These are phyloP conservation scores for Dendroctonus valens DNA, from an alignment of 1,140 invertebrate species.

Conservation along the genomic window DNA sequence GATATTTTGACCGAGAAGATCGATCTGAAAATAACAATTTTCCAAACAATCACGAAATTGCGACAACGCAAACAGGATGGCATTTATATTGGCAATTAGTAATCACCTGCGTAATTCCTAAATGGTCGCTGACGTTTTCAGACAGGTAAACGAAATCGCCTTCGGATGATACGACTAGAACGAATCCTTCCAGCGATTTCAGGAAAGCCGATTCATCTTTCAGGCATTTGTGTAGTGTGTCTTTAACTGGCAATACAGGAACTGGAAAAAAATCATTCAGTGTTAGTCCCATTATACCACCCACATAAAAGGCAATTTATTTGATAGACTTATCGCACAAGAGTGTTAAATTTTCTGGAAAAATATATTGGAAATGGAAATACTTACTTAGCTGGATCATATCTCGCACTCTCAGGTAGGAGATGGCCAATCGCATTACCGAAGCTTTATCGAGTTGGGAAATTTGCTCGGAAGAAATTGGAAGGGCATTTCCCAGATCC, in stretches of 20 bases:
- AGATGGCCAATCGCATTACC: conserved; percentile 90
- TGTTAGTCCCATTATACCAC: no score
- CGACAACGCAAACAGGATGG: not conserved
- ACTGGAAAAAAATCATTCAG: conserved; percentile 40
- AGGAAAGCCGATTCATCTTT: conserved; percentile 63
- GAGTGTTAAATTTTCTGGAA: not conserved
- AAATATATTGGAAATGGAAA: not conserved
- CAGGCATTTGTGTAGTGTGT: conserved; percentile 35
- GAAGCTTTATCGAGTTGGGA: conserved; percentile 93
- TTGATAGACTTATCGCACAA: no score
- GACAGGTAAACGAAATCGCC: conserved; percentile 90
- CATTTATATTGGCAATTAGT: not conserved
- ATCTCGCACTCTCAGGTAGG: conserved; percentile 81
- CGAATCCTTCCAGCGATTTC: conserved; percentile 85
- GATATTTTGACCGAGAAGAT: conserved; percentile 90
- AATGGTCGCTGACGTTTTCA: conserved; percentile 84
- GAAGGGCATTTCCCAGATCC: conserved; percentile 79
- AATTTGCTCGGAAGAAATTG: conserved; percentile 73
- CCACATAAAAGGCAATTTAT: no score
- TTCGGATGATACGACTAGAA: conserved; percentile 79
- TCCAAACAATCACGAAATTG: not conserved
- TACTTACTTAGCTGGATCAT: conserved; percentile 76
- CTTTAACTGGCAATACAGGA: conserved; percentile 35
- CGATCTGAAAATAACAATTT: conserved; percentile 68
- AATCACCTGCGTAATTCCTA: conserved; percentile 84